Percentiles rank a stretch among this genome's conserved stretches.
Conservation (phyloP, 1,140 invertebrate species). For the Varroa destructor region DNA sequence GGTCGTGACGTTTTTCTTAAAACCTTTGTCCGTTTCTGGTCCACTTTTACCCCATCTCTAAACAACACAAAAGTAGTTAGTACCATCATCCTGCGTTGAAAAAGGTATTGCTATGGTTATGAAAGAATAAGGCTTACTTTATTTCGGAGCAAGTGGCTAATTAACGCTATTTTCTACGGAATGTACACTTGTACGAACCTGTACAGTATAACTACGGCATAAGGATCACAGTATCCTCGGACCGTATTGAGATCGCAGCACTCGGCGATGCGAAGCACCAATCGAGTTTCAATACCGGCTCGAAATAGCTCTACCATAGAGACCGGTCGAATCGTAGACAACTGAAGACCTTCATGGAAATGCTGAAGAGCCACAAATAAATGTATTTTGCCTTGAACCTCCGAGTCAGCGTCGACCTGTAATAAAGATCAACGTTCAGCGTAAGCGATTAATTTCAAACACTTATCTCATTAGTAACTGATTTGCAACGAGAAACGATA, state of each 20-base stretch:
- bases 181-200: conserved; percentile 42
- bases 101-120: too few relatives aligned
- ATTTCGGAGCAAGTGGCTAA: too few relatives aligned
- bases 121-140: too few relatives aligned
- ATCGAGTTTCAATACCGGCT: conserved; percentile 21
- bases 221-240: conserved; percentile 78
- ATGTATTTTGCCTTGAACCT: conserved; percentile 54
- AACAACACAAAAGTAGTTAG: too few relatives aligned
- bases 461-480: too few relatives aligned
- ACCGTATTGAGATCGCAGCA: conserved; percentile 73
- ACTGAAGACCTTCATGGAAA: conserved; percentile 21
- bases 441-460: too few relatives aligned
- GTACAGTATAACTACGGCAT: conserved; percentile 60
- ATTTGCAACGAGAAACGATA: too few relatives aligned
- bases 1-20: conserved; percentile 76
- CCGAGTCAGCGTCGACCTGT: conserved; percentile 60
- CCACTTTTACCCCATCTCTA: conserved; percentile 40
- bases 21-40: conserved; percentile 67
- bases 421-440: too few relatives aligned
- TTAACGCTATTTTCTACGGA: too few relatives aligned
- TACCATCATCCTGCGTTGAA: too few relatives aligned
- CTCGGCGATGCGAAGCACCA: conserved; percentile 52
- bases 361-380: conserved; percentile 29
- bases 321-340: conserved; percentile 27
- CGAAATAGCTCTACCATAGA: conserved; percentile 10